Percentiles rank a stretch among this genome's conserved stretches.
phyloP scores from a whole-genome alignment of 2,797 vertebrate species.

The Tarsius wallacei region DNA sequence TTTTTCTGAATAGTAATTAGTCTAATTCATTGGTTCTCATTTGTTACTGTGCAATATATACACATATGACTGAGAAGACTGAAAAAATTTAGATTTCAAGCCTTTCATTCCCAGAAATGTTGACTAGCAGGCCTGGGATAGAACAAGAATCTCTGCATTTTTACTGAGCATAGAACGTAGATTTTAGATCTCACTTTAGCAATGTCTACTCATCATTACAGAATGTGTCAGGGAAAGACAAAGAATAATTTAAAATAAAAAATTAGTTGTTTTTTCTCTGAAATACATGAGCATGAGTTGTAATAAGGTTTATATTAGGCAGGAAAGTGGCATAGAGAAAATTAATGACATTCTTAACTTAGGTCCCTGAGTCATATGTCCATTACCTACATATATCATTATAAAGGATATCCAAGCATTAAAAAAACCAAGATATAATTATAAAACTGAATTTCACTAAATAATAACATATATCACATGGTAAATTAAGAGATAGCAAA shows the following conservation, averaged over 20 bases:
- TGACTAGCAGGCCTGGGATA: neutral
- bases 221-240: neutral
- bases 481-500: neutral
- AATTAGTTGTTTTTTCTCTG: neutral
- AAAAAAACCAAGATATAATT: neutral
- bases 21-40: neutral
- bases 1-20: neutral
- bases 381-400: neutral
- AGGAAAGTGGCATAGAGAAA: neutral
- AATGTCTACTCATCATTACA: neutral
- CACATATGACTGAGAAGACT: neutral
- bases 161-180: neutral
- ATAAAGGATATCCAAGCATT: neutral
- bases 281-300: neutral
- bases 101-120: neutral
- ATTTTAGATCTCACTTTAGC: neutral
- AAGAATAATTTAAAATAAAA: neutral
- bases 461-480: neutral
- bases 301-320: neutral
- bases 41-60: neutral
- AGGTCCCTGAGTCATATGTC: neutral
- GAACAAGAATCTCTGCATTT: neutral
- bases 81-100: neutral
- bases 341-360: neutral
- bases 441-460: neutral